Evolutionary conservation across 2,797 vertebrate genomes (phyloP).

Genomic region (Nothura maculosa): DNA sequence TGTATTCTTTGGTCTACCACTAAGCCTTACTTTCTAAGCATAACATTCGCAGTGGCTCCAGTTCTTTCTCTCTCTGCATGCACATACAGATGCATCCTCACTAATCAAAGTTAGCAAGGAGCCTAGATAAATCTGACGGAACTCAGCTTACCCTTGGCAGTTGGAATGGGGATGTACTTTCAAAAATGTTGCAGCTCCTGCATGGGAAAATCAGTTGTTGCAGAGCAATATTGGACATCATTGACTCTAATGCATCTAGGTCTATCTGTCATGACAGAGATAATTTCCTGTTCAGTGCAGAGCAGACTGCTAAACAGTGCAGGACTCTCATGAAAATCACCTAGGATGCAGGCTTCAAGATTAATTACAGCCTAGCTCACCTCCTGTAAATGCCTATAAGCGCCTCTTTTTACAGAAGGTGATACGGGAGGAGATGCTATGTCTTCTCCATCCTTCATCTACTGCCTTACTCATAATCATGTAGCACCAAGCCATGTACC

Average conservation of each 20-base stretch:
- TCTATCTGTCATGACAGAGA: neutral
- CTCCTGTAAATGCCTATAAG: neutral
- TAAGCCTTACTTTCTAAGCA: neutral
- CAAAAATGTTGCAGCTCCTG: neutral
- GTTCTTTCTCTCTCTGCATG: neutral
- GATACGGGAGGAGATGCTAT: neutral
- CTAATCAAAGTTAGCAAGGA: neutral
- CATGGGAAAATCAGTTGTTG: neutral
- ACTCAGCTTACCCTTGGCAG: neutral
- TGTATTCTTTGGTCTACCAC: neutral
- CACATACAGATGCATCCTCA: neutral
- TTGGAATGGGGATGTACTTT: neutral
- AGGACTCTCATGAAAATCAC: neutral
- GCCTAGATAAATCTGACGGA: neutral
- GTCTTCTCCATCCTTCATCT: neutral
- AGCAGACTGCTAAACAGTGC: neutral
- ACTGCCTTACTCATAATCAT: neutral
- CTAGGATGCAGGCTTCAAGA: neutral
- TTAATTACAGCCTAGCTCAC: neutral
- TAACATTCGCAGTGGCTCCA: neutral
- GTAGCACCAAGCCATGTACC: neutral
- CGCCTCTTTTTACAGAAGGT: neutral
- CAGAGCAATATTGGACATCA: neutral
- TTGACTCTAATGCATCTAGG: neutral
- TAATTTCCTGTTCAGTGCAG: neutral